These are phyloP conservation scores for Stenopsyche tienmushanensis DNA, from an alignment of 1,140 invertebrate species.

Conservation along the genomic window DNA sequence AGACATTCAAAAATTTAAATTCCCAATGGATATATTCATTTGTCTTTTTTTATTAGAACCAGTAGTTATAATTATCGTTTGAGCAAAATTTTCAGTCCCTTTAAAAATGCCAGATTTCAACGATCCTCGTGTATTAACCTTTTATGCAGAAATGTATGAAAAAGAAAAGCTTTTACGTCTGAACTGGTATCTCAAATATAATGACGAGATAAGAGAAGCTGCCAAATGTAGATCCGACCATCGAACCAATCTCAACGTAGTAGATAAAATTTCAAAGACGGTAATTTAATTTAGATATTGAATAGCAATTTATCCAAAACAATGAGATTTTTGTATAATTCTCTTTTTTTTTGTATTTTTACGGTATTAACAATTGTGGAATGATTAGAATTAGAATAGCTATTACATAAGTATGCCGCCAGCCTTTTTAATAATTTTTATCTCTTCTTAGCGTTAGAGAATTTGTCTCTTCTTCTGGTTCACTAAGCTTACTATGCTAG, in stretches of 20 bases:
- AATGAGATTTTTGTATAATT: neutral
- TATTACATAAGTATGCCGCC: too few relatives aligned
- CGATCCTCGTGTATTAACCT: slow-evolving; percentile 1
- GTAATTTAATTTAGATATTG: neutral
- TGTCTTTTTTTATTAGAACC: neutral
- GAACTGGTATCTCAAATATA: neutral
- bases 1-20: too few relatives aligned
- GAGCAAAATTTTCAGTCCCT: neutral
- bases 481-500: too few relatives aligned
- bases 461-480: too few relatives aligned
- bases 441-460: too few relatives aligned
- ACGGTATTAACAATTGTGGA: neutral
- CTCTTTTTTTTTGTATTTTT: neutral
- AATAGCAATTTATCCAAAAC: neutral
- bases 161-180: neutral
- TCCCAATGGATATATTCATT: neutral
- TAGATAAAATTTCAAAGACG: neutral
- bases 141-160: slow-evolving; percentile 11
- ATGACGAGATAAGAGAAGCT: too few relatives aligned
- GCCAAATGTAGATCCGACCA: too few relatives aligned
- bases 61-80: neutral
- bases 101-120: slow-evolving; percentile 10
- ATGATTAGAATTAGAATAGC: too few relatives aligned
- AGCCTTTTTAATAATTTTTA: too few relatives aligned
- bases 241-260: neutral